Evolutionary conservation across 2,113 vertebrate genomes (phyloP), one percentile per base, ranked within the genome.

Genomic region (Brachionichthys hirsutus): DNA sequence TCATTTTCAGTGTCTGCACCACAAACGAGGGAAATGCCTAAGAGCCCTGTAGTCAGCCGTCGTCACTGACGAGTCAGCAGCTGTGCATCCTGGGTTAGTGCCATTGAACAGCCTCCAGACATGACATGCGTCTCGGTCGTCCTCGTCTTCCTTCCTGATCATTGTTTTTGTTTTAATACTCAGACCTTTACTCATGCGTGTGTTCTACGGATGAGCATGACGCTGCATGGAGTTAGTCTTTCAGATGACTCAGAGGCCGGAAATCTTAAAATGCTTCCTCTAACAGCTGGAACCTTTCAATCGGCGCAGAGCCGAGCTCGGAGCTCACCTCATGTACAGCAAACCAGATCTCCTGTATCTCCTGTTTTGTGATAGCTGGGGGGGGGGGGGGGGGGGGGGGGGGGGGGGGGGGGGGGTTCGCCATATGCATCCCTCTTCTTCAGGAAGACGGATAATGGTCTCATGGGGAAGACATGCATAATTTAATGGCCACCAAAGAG

Each of bases 381-480:
- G n/a, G n/a, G n/a, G n/a, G n/a, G n/a, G n/a, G n/a, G n/a, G n/a
- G n/a, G n/a, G n/a, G n/a, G n/a, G n/a, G n/a, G n/a, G n/a, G n/a
- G n/a, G n/a, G n/a, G n/a, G n/a, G n/a, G n/a, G n/a, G n/a, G n/a
- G n/a, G 46, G 48, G 62, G n/a, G 12, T 45, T 20, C 14, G 13
- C 57, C 52, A 75, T 42, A 1, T 22, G 12, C 46, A 40, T 81
- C 66, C 49, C 30, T 80, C 67, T 73, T 53, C 77, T 75, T 82
- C 70, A 66, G 20, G 67, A 34, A 75, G 80, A 81, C 54, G 85
- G 82, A 87, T 82, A 66, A 83, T 70, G 30, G 20, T 42, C 12
- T 43, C 72, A 72, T 18, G 45, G 63, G 63, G 70, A 79, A 80
- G 64, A 80, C 51, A 70, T 89, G 82, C 85, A 90, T 91, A 89